Evolutionary conservation across 2,797 vertebrate species (phyloP).

Genomic region (Enteromius fasciolatus): DNA sequence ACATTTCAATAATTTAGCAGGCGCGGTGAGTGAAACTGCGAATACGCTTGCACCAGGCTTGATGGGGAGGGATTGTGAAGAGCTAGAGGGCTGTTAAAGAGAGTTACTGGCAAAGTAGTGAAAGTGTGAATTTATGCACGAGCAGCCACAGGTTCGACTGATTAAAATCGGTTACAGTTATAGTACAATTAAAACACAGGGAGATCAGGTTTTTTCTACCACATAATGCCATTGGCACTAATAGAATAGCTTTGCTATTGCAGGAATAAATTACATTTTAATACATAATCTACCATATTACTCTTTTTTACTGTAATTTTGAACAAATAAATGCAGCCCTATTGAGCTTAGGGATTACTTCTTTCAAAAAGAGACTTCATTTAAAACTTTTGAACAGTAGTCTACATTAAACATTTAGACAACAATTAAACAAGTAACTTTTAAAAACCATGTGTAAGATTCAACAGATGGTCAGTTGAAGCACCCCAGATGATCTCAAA

Average conservation of each 20-base stretch:
- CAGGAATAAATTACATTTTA: not conserved
- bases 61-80: constrained; percentile 57
- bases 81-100: constrained; percentile 46
- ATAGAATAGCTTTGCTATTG: too few species aligned
- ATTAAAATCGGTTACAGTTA: not conserved
- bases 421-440: not conserved
- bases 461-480: not conserved
- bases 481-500: not conserved
- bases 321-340: not conserved
- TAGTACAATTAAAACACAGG: not conserved
- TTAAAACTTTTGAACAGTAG: not conserved
- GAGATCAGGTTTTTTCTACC: not conserved
- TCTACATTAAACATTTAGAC: not conserved
- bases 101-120: constrained; percentile 17
- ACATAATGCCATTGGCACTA: not conserved
- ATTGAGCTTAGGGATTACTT: not conserved
- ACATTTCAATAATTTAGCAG: constrained; percentile 74
- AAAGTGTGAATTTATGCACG: constrained; percentile 21
- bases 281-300: not conserved
- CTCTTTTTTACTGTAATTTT: not conserved
- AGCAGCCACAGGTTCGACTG: not conserved
- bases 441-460: not conserved
- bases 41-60: constrained; percentile 63
- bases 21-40: constrained; percentile 65
- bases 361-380: not conserved